A percentile compares a stretch with the other conserved stretches of the same genome.
Evolutionary conservation across 2,888 invertebrate species (phyloP).

Genomic region (Drosophila melanosoma): DNA sequence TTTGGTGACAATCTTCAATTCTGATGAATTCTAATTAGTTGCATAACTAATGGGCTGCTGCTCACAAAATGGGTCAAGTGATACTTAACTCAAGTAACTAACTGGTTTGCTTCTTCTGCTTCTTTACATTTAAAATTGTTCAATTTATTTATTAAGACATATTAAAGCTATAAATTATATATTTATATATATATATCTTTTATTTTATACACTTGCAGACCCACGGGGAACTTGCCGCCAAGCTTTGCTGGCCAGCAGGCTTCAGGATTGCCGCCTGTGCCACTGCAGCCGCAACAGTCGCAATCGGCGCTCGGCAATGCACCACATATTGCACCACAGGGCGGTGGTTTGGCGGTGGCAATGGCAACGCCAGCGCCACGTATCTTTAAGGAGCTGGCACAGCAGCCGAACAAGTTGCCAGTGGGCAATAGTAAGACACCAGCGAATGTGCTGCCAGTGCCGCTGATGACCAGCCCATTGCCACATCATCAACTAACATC

Average conservation of each 20-base stretch:
- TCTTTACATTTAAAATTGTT: neutral
- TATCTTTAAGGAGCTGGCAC: constrained; percentile 84
- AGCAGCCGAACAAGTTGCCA: constrained; percentile 69
- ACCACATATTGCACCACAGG: constrained; percentile 49
- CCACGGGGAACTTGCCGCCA: constrained; percentile 85
- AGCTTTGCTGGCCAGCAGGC: constrained; percentile 77
- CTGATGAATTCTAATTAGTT: constrained; percentile 54
- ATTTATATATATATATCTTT: neutral
- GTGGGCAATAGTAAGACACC: constrained; percentile 27
- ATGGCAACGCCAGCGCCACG: constrained; percentile 83
- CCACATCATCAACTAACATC: constrained; percentile 60
- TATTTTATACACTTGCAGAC: constrained; percentile 81
- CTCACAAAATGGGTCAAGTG: constrained; percentile 46
- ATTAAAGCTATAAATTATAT: neutral
- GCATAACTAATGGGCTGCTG: constrained; percentile 52
- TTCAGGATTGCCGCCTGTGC: constrained; percentile 62
- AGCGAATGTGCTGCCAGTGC: constrained; percentile 14
- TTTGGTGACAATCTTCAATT: constrained; percentile 22
- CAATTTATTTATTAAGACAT: neutral
- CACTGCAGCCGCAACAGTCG: constrained; percentile 50
- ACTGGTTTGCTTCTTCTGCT: neutral
- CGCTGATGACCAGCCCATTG: constrained; percentile 38
- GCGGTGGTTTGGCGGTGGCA: constrained; percentile 83
- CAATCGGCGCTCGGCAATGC: constrained; percentile 49
- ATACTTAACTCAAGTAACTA: neutral